Evolutionary conservation across 2,888 invertebrate genomes (phyloP).

Genomic region (Magallana nippona): DNA sequence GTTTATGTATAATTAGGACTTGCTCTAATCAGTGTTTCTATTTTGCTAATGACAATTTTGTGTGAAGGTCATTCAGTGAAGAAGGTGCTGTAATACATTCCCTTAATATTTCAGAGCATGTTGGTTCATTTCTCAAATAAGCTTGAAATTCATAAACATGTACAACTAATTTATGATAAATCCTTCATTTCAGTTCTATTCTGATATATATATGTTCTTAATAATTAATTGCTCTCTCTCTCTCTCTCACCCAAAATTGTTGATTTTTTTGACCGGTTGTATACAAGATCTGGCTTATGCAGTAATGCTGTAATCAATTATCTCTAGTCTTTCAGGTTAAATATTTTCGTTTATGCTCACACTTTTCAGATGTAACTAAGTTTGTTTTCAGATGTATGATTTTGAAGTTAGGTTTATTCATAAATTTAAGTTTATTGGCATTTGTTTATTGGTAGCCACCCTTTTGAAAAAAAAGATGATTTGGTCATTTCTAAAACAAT

Average conservation of each 20-base stretch:
- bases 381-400: conserved; percentile 8
- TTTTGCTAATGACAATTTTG: conserved; percentile 29
- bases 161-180: conserved; percentile 31
- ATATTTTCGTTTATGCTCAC: not conserved
- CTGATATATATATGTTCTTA: conserved; percentile 10
- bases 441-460: not conserved
- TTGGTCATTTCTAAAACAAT: no score
- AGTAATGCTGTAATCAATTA: conserved; percentile 12
- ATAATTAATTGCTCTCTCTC: not conserved
- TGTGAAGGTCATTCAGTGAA: conserved; percentile 24
- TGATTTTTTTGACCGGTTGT: not conserved
- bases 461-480: no score
- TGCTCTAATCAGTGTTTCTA: conserved; percentile 33
- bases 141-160: conserved; percentile 29
- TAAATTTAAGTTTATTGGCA: not conserved
- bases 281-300: conserved; percentile 10
- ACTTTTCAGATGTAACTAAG: conserved; percentile 16
- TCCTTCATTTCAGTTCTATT: conserved; percentile 35
- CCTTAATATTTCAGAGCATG: conserved; percentile 32
- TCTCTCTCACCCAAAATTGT: not conserved
- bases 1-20: conserved; percentile 30
- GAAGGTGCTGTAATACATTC: conserved; percentile 29
- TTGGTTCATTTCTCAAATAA: conserved; percentile 11
- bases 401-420: not conserved
- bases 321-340: conserved; percentile 28